Base-by-base conservation (phyloP, 2,113 vertebrate species). In the Chrysemys picta region DNA sequence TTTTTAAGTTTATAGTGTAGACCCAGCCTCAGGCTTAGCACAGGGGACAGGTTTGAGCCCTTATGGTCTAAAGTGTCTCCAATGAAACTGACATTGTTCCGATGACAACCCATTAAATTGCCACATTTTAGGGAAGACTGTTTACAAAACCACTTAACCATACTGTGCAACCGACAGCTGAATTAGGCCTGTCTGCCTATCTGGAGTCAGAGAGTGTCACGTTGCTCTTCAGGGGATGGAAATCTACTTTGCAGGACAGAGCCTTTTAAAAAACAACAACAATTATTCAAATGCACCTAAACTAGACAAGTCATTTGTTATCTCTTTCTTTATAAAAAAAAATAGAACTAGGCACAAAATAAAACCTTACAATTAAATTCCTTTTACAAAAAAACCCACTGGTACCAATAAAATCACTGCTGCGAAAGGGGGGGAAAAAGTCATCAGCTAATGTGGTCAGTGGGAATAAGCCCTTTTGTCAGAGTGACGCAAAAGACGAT, bases 111-210 rank as follows among this genome's bases (percentile, higher is more conserved):
- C 96, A 97, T 97, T 97, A 97, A 97, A 97, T 95, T 96, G 96
- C 95, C 94, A 96, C 91, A 95, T 96, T 97, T 96, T 95, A 97
- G 85, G 92, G 93, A 96, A 95, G 93, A 91, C 93, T 91, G 94
- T 95, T 97, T 93, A 97, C 93, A 94, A 95, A 96, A 95, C 96
- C 95, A 95, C 95, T 97, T 97, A 97, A 94, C 96, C 91, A 89
- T 81, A 93, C 91, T 89, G 95, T 78, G 85, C 93, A 95, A 93
- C 54, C 96, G 95, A 96, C 94, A 97, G 95, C 76, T 89, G 95
- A 97, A 96, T 97, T 95, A 96, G 93, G 91, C 91, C 93, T 97
- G 97, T 96, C 96, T 96, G 96, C 91, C 94, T 90, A 57, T 53
- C 50, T 94, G 95, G 96, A 96, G 91, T 95, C 95, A 97, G 94